phyloP scores from a whole-genome alignment of 2,888 invertebrate genomes.

The Iselma pallidipennis region DNA sequence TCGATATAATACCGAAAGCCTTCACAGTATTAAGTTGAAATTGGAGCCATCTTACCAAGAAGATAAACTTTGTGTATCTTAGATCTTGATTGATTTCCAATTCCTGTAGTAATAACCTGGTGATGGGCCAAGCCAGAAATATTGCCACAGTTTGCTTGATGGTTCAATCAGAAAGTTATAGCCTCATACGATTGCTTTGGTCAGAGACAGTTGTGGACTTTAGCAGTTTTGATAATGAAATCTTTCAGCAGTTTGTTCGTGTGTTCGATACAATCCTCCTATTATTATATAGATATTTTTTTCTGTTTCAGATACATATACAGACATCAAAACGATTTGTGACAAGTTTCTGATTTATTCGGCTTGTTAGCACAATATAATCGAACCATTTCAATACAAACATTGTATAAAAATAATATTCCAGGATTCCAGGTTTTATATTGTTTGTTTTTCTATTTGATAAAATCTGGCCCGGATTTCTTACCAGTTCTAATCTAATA shows the following conservation, averaged over 20 bases:
- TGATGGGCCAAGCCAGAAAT: constrained; percentile 44
- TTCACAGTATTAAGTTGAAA: constrained; percentile 24
- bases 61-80: constrained; percentile 37
- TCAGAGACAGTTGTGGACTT: constrained; percentile 38
- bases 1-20: constrained; percentile 17
- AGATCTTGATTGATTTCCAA: constrained; percentile 52
- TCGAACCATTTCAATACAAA: background rate
- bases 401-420: no score
- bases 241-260: constrained; percentile 30
- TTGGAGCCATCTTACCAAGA: constrained; percentile 24
- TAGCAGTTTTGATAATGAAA: constrained; percentile 41
- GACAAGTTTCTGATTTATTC: background rate
- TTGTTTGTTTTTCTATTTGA: background rate
- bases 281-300: background rate
- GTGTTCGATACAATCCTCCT: constrained; percentile 17
- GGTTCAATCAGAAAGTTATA: constrained; percentile 49
- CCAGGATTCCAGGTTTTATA: no score
- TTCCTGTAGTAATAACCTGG: constrained; percentile 48
- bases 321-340: background rate
- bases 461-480: background rate
- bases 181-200: constrained; percentile 39
- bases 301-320: background rate
- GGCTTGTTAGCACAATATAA: background rate
- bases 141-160: constrained; percentile 49
- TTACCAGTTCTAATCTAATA: background rate